Base-by-base conservation (phyloP, 2,888 invertebrate species). In the Hartigia nigra region DNA sequence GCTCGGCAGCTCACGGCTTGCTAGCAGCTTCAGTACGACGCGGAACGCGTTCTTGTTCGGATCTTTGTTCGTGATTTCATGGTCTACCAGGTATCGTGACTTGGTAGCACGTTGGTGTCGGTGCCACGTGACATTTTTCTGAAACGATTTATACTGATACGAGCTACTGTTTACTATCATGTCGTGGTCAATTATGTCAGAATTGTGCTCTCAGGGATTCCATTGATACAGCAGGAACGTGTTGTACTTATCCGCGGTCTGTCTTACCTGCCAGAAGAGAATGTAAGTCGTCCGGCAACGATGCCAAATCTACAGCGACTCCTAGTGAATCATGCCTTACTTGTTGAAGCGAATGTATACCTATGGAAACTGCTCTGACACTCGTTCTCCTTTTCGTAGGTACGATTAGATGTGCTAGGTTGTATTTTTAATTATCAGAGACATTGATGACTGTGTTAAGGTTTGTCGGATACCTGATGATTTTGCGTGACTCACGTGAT, bases 1-100 rank as follows among this genome's bases (percentile, higher is more conserved):
- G 55, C 55, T 55, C 55, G 23, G 55, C 55, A 55, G 55, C 87
- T 86, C 84, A 82, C 85, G 86, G 84, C 83, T 82, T 84, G 84
- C 85, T 84, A 83, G 81, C 84, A 82, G 81, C 79, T 74, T 39
- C 88, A 88, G 88, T 88, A 80, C 86, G 83, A 84, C 87, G 87
- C 88, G 87, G 84, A 85, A 83, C 88, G 88, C 88, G 88, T 83
- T 84, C 81, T 78, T 79, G 86, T 80, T 78, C 23, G 55, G 55
- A 55, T 55, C 55, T 9, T 23, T 55, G 23, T 55, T 55, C 9
- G 23, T 55, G 23, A 23, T 23, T 23, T 55, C 23, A 55, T 9
- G 55, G 55, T 55, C 23, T 55, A 55, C 55, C 55, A 55, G 14
- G 23, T 55, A 9, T 23, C 55, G 55, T 55, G 55, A 55, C 55